A percentile compares a stretch with the other conserved stretches of the same genome.
phyloP scores from a whole-genome alignment of 2,113 vertebrate genomes.

The Casuarius casuarius region DNA sequence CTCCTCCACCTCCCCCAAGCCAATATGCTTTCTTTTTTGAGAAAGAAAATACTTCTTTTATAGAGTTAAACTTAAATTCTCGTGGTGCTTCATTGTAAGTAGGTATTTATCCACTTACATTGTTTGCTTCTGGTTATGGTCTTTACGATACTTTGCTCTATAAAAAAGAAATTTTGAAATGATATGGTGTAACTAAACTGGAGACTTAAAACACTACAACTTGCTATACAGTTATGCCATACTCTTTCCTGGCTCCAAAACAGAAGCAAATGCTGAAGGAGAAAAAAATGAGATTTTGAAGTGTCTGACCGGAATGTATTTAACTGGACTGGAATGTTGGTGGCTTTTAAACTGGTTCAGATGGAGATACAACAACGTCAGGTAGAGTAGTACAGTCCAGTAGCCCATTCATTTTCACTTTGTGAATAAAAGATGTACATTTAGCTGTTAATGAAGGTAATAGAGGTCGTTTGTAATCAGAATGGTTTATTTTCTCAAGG shows the following conservation, averaged over 20 bases:
- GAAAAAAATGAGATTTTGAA: background rate
- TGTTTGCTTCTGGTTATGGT: background rate
- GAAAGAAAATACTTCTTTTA: background rate
- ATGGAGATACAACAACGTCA: background rate
- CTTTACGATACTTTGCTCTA: background rate
- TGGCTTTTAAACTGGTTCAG: background rate
- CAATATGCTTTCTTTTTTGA: background rate
- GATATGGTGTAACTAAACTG: background rate
- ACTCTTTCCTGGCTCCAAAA: background rate
- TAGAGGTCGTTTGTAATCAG: background rate
- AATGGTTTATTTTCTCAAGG: background rate
- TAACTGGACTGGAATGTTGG: background rate
- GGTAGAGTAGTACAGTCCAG: background rate
- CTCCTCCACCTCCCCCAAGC: background rate
- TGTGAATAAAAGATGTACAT: background rate
- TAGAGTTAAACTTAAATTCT: background rate
- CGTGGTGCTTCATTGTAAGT: background rate
- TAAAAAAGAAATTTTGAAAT: background rate
- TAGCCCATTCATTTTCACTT: background rate
- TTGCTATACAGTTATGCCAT: background rate
- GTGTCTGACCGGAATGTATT: background rate
- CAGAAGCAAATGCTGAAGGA: background rate
- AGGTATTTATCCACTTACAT: background rate
- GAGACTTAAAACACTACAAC: background rate
- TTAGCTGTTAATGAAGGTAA: background rate